phyloP scores from a whole-genome alignment of 2,888 invertebrate genomes.

The Apodemia mormo region DNA sequence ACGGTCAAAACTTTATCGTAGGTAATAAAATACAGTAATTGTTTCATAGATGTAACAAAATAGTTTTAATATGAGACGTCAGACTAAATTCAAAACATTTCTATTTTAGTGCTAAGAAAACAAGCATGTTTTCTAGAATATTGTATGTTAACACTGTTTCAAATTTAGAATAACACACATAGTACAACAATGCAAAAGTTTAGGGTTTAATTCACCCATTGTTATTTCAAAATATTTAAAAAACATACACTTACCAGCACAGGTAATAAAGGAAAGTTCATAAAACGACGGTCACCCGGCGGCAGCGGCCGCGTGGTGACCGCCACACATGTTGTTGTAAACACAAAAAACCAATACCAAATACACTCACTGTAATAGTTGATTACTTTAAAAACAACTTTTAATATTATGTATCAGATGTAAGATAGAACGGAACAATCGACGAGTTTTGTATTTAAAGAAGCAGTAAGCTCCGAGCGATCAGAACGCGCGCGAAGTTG shows the following conservation, averaged over 20 bases:
- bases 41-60: neutral
- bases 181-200: neutral
- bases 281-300: constrained; percentile 58
- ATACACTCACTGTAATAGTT: constrained; percentile 8
- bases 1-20: neutral
- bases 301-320: constrained; percentile 55
- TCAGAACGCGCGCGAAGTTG: constrained; percentile 42
- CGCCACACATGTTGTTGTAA: constrained; percentile 55
- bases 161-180: constrained; percentile 5
- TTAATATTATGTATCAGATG: neutral
- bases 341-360: constrained; percentile 37
- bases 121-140: neutral
- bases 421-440: constrained; percentile 1
- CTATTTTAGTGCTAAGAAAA: neutral
- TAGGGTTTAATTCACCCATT: neutral
- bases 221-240: neutral
- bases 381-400: constrained; percentile 8
- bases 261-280: constrained; percentile 50
- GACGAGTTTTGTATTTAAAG: constrained; percentile 48
- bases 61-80: neutral
- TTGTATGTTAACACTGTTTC: neutral
- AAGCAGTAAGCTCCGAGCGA: constrained; percentile 33
- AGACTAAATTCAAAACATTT: neutral
- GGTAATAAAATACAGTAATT: neutral
- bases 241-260: constrained; percentile 57